Evolutionary conservation across 2,888 invertebrate species (phyloP), one percentile per base, ranked within the genome.

Genomic region (Epiperipatus broadwayi): DNA sequence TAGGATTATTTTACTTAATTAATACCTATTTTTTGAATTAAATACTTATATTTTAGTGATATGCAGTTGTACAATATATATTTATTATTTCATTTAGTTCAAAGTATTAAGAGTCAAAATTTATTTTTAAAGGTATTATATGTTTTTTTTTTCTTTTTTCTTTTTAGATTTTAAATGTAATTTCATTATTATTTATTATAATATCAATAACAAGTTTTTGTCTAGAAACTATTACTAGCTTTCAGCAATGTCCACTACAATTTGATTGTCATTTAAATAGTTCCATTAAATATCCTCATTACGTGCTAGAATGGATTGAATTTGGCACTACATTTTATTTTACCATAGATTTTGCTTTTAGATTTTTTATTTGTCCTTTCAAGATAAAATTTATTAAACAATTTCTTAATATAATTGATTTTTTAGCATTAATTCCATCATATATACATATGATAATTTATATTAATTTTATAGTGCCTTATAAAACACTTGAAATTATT

Each of bases 291-390:
- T 89, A 89, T 64, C 89, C 93, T 43, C 93, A 93, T 64, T 72
- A 83, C 48, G 87, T 85, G 53, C 95, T 95, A 69, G 91, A 91
- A 68, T 93, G 89, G 69, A 84, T 93, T 57, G 93, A 95, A 66
- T 89, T 87, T 67, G 75, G 91, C 49, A 93, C 93, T 67, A 93
- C 93, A 64, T 84, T 93, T 44, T 99, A 97, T 97, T 99, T 97
- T 66, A 93, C 93, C 22, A 72, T 95, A 54, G 93, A 95, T 62
- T 89, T 97, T 59, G 69, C 91, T 53, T 64, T 79, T 44, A 72
- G 91, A 46, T 85, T 93, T 66, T 77, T 87, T 53, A 83, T 89
- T 37, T 79, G 83, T 48, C 89, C 89, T 21, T 83, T 79, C 58
- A 89, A 87, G 62, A 79, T 81, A 60, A 79, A 79, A 56, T 97